Evolutionary conservation across 2,113 vertebrate genomes (phyloP), one percentile per base, ranked within the genome.

Genomic region (Rhipidura dahli): DNA sequence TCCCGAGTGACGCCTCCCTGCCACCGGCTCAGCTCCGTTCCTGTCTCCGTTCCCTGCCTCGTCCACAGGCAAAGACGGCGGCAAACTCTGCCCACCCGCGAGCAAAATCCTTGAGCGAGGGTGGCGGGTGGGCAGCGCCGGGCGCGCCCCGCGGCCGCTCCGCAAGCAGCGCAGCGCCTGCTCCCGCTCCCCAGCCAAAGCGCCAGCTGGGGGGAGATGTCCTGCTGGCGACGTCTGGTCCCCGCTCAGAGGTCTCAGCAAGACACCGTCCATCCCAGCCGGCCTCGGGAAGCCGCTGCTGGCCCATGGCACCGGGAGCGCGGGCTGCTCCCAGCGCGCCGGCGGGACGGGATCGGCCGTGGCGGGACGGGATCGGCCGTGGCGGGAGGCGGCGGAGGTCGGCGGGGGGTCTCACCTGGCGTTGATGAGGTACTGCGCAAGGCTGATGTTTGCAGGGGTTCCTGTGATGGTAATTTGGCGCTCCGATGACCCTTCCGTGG

Each of bases 341-440:
- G 2, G 60, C 5, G 15, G 77, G 77, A 60, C 0, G 2, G 59
- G 49, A 59, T n/a, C 1, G 1, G 64, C 50, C 1, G 1, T 1
- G 2, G 60, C 5, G 15, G 77, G 77, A 60, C 0, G 2, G 59
- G 49, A 59, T n/a, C 1, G 1, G 64, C 50, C 1, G 1, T 6
- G 49, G 87, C 3, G 18, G 91, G 75, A 65, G 73, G 83, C 0
- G 3, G 72, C 3, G 31, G 82, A 72, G 59, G 63, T 60, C 10
- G 13, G 80, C 12, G 1, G 28, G 76, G 80, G 53, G 28, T 75
- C 97, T 98, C 98, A 99, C 99, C 99, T 99, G 98, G 99, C 99
- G 33, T 99, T 99, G 98, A 99, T 99, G 98, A 99, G 99, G 98
- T 99, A 99, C 98, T 99, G 99, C 61, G 99, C 99, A 61, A 99